Evolutionary conservation across 2,113 vertebrate genomes (phyloP), one percentile per base, ranked within the genome.

Genomic region (Ictidomys tridecemlineatus): DNA sequence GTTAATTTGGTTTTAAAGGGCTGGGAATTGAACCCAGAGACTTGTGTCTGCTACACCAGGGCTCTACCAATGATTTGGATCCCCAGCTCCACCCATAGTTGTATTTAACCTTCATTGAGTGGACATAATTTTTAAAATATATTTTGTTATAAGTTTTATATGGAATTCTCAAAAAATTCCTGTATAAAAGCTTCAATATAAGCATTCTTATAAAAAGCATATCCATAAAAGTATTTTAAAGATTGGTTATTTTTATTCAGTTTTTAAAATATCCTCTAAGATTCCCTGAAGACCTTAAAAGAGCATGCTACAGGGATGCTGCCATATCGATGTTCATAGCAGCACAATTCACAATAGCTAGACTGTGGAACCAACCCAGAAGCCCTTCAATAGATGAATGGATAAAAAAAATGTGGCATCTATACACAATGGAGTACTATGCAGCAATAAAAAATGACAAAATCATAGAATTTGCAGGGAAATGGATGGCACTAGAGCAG

Each of bases 171-270:
- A 56, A 93, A 79, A 53, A 7, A 56, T 89, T 30, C 13, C 51
- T 32, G 5, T 67, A 22, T 92, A 76, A 86, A 97, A 73, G 17
- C 70, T 84, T 83, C 48, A 92, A 88, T 84, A 83, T 37, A 85
- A 80, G 7, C 32, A 88, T 48, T 22, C 56, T 58, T 58, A 58
- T 58, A 58, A 65, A 82, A 86, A 69, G 32, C 74, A 26, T 32
- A 63, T 61, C 48, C 8, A 78, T 85, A 82, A 93, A 88, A 77
- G 85, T 82, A 79, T 16, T n/a, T 85, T 56, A 88, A 95, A 84
- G 26, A 48, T 48, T 78, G 53, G 34, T 3, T 63, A 37, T 87
- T 80, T 93, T 91, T 48, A 79, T 96, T 86, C 69, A 18, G 48
- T 58, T n/a, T 87, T 42, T 18, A 42, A 67, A 82, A 78, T 82